phyloP scores from a whole-genome alignment of 2,888 invertebrate genomes.

The Agonopterix heracliana region DNA sequence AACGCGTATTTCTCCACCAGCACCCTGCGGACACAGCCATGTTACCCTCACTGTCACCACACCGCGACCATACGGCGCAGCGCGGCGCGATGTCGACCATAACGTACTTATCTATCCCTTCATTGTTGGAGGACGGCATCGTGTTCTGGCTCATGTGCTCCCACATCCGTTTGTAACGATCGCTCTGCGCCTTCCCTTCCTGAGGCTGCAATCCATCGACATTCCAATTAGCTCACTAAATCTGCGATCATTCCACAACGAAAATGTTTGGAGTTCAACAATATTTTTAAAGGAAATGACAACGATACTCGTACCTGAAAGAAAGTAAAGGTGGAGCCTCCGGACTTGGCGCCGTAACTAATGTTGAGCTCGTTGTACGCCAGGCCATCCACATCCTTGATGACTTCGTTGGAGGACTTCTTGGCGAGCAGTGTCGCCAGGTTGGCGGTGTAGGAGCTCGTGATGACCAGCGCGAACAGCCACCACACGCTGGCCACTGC shows the following conservation, averaged over 20 bases:
- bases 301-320: constrained; percentile 80
- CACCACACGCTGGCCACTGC: constrained; percentile 92
- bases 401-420: constrained; percentile 80
- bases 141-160: constrained; percentile 81
- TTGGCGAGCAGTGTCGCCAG: constrained; percentile 92
- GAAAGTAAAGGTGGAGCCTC: constrained; percentile 92
- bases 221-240: too few species aligned
- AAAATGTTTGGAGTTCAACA: too few species aligned
- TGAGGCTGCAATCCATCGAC: too few species aligned
- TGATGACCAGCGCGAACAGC: constrained; percentile 92
- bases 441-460: constrained; percentile 93
- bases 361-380: constrained; percentile 85
- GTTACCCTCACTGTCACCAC: neutral
- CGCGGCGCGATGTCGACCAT: too few species aligned
- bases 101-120: constrained; percentile 76
- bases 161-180: constrained; percentile 85
- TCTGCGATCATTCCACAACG: too few species aligned
- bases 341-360: constrained; percentile 87
- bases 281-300: too few species aligned
- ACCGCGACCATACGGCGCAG: too few species aligned
- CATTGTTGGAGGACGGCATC: constrained; percentile 74
- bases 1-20: constrained; percentile 81
- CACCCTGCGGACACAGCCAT: constrained; percentile 21
- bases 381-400: constrained; percentile 87
- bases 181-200: constrained; percentile 65